Conservation (phyloP, 2,797 vertebrate genomes). For the Fundulus diaphanus region DNA sequence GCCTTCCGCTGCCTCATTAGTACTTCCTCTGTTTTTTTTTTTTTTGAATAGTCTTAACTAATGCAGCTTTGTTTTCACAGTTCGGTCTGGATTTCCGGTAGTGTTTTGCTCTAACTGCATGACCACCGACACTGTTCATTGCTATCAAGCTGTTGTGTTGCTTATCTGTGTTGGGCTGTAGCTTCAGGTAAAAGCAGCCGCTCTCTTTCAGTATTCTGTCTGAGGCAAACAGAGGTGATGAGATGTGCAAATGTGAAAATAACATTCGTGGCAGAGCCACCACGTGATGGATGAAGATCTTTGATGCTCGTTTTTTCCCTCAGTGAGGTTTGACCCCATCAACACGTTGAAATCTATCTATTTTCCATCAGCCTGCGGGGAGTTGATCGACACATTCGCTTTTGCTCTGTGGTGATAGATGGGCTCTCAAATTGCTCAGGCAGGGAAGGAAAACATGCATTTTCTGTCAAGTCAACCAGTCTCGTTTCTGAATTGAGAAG, state of each 20-base stretch:
- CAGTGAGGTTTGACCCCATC: constrained; percentile 25
- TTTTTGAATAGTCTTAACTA: background rate
- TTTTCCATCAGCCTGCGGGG: constrained; percentile 37
- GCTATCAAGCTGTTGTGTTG: background rate
- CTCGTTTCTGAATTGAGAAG: constrained; percentile 52
- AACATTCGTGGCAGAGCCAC: background rate
- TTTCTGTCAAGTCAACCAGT: constrained; percentile 50
- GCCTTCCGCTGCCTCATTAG: background rate
- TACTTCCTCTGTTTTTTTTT: background rate
- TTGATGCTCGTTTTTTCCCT: constrained; percentile 31
- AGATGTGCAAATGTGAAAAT: background rate
- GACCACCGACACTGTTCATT: background rate
- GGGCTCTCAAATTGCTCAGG: constrained; percentile 8
- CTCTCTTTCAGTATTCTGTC: background rate
- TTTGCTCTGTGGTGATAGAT: constrained; percentile 35
- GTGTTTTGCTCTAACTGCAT: background rate
- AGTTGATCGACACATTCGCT: constrained; percentile 43
- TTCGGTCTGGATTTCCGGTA: background rate
- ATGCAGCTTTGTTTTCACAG: too few species aligned
- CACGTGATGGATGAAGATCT: constrained; percentile 29
- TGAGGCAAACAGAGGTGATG: background rate
- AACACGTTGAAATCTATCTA: constrained; percentile 23
- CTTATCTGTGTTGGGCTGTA: constrained; percentile 15
- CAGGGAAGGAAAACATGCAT: constrained; percentile 8
- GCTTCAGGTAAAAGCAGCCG: background rate